phyloP scores from a whole-genome alignment of 2,797 vertebrate species.

The Manis pentadactyla region DNA sequence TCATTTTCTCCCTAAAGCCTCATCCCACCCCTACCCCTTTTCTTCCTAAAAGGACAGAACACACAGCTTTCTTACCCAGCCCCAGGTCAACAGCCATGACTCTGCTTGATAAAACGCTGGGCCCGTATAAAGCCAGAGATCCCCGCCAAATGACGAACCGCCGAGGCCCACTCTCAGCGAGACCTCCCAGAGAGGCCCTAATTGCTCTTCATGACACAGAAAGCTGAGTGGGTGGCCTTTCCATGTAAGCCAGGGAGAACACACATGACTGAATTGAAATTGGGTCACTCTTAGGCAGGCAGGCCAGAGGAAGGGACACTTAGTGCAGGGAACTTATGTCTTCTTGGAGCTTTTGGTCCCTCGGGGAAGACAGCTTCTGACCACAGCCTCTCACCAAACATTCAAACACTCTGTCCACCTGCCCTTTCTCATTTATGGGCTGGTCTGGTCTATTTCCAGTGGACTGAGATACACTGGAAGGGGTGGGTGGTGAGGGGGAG shows the following conservation, averaged over 20 bases:
- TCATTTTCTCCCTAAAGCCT: not conserved
- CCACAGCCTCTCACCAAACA: not conserved
- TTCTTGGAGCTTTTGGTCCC: not conserved
- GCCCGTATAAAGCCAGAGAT: constrained; percentile 28
- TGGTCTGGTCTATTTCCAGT: not conserved
- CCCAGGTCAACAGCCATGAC: constrained; percentile 26
- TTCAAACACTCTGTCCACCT: not conserved
- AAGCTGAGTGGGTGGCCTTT: constrained; percentile 75
- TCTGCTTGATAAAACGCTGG: constrained; percentile 65
- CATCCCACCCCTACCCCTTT: not conserved
- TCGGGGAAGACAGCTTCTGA: not conserved
- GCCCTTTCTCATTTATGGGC: not conserved
- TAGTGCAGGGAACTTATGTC: not conserved
- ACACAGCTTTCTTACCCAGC: constrained; percentile 55
- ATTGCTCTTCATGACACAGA: constrained; percentile 79
- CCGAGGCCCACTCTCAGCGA: constrained; percentile 37
- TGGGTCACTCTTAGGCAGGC: not conserved
- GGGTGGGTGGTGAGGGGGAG: not conserved
- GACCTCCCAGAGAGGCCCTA: constrained; percentile 69
- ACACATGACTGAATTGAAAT: constrained; percentile 55
- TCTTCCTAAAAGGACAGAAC: constrained; percentile 51
- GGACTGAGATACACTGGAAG: constrained; percentile 7
- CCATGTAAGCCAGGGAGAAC: not conserved
- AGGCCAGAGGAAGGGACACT: not conserved
- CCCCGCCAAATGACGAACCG: constrained; percentile 34